Percentiles rank a stretch among this genome's conserved stretches.
Conservation (phyloP, 2,113 vertebrate genomes). For the Addax nasomaculatus region DNA sequence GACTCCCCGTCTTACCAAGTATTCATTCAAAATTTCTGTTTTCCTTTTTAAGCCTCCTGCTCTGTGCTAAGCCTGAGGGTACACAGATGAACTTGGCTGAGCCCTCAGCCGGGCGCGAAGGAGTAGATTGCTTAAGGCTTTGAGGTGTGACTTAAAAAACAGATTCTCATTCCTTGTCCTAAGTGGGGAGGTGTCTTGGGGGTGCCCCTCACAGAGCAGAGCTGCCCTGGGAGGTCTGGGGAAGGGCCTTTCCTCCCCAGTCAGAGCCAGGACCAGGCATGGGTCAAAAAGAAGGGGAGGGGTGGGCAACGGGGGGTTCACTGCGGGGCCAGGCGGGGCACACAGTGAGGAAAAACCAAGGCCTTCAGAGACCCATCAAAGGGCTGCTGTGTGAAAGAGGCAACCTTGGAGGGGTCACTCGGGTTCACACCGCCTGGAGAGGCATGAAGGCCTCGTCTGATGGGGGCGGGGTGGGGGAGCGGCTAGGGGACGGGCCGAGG, state of each 20-base stretch:
- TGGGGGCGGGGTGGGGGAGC: rapidly evolving
- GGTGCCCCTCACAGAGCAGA: background rate
- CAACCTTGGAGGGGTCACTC: background rate
- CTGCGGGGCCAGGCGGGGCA: background rate
- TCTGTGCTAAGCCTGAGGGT: background rate
- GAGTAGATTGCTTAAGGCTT: background rate
- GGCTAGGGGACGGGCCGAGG: background rate
- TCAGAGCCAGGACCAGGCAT: background rate
- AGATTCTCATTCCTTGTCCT: background rate
- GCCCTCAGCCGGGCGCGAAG: background rate
- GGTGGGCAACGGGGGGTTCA: background rate
- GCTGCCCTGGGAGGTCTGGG: background rate
- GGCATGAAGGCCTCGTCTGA: background rate
- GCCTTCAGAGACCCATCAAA: slow-evolving; percentile 44
- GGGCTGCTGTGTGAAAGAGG: slow-evolving; percentile 31
- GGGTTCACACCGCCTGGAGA: slow-evolving; percentile 11
- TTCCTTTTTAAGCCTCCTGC: background rate
- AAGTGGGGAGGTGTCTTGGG: background rate
- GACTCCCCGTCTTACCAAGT: background rate
- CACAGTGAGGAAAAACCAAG: background rate
- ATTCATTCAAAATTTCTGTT: background rate
- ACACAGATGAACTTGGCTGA: background rate
- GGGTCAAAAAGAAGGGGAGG: background rate
- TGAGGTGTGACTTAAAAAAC: background rate
- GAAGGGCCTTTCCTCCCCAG: background rate